A percentile compares a stretch with the other conserved stretches of the same genome.
phyloP scores from a whole-genome alignment of 2,888 invertebrate genomes.

The Spodoptera exigua region DNA sequence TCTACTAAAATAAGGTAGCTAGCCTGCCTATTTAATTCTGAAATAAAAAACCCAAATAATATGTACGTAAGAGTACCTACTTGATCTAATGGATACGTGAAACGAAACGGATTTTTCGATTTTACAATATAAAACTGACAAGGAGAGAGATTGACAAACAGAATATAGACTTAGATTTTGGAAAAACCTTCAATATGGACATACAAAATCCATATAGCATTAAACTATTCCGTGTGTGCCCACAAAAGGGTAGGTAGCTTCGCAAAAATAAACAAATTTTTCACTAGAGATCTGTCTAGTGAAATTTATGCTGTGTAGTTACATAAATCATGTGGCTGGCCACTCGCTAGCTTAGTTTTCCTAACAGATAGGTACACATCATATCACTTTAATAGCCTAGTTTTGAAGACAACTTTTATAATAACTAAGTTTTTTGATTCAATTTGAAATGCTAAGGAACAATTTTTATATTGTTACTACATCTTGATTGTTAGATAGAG shows the following conservation, averaged over 20 bases:
- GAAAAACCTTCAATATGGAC: not conserved
- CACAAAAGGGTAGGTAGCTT: slow-evolving; percentile 16
- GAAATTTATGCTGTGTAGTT: slow-evolving; percentile 44
- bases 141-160: too few relatives aligned
- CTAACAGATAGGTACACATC: slow-evolving; percentile 21
- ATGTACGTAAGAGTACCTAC: too few relatives aligned
- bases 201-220: slow-evolving; percentile 20
- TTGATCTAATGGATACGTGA: too few relatives aligned
- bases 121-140: not conserved
- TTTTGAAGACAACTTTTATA: too few relatives aligned
- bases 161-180: too few relatives aligned
- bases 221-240: slow-evolving; percentile 42
- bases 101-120: too few relatives aligned
- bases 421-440: not conserved
- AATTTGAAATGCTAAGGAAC: too few relatives aligned
- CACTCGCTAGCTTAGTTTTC: slow-evolving; percentile 46
- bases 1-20: too few relatives aligned
- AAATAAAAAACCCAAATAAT: too few relatives aligned
- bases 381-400: slow-evolving; percentile 31
- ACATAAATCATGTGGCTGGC: slow-evolving; percentile 47
- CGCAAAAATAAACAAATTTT: slow-evolving; percentile 52
- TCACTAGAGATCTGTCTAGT: slow-evolving; percentile 48
- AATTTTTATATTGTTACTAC: too few relatives aligned
- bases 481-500: too few relatives aligned
- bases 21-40: too few relatives aligned